phyloP scores from a whole-genome alignment of 2,888 invertebrate genomes.

The Cosmia pyralina region DNA sequence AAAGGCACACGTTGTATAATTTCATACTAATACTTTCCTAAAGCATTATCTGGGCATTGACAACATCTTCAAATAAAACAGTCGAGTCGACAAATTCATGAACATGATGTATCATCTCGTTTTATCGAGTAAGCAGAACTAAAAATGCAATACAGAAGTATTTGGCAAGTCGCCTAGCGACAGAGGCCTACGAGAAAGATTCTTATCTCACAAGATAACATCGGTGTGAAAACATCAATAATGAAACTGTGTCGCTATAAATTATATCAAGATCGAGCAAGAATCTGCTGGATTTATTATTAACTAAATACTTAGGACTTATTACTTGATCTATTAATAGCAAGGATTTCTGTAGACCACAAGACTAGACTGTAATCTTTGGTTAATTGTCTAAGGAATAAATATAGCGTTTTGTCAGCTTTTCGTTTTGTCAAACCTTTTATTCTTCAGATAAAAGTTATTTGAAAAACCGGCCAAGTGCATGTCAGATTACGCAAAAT shows the following conservation, averaged over 20 bases:
- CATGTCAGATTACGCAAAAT: too few species aligned
- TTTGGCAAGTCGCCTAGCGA: conserved; percentile 54
- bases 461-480: too few species aligned
- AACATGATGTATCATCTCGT: conserved; percentile 24
- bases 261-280: conserved; percentile 47
- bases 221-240: conserved; percentile 55
- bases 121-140: conserved; percentile 35
- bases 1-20: neutral
- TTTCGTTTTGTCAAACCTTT: too few species aligned
- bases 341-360: too few species aligned
- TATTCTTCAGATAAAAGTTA: too few species aligned
- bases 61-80: conserved; percentile 3
- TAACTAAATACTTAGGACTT: too few species aligned
- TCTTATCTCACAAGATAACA: conserved; percentile 42
- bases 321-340: too few species aligned
- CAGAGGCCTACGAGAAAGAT: conserved; percentile 50
- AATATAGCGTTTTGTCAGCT: too few species aligned
- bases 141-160: conserved; percentile 46
- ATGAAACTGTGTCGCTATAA: conserved; percentile 35
- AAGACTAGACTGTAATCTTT: too few species aligned
- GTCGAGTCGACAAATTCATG: conserved; percentile 9
- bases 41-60: neutral
- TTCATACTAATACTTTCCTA: neutral
- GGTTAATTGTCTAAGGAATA: too few species aligned
- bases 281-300: neutral